phyloP scores from a whole-genome alignment of 2,113 vertebrate genomes.

The Isichthys henryi region DNA sequence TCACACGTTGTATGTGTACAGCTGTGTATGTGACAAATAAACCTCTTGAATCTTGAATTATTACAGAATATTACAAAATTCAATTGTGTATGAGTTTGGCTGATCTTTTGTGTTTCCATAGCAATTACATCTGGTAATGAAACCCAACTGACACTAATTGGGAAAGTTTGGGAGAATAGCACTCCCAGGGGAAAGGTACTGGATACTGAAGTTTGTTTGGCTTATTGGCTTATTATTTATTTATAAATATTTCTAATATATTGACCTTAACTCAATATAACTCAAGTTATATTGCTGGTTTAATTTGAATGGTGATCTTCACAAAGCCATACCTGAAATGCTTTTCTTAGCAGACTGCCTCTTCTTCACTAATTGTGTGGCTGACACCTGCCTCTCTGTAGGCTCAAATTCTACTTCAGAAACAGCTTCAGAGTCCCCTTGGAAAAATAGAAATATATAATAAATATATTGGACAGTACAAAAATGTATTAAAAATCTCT shows the following conservation, averaged over 20 bases:
- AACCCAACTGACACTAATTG: neutral
- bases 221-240: neutral
- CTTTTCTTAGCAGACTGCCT: conserved; percentile 53
- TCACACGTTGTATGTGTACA: too few relatives aligned
- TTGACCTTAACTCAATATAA: neutral
- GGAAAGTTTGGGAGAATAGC: neutral
- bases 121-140: neutral
- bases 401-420: conserved; percentile 67
- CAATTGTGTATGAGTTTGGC: neutral
- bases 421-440: conserved; percentile 73
- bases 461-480: neutral
- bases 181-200: neutral
- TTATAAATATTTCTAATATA: neutral
- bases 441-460: conserved; percentile 22
- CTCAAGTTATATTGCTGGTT: neutral
- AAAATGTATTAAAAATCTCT: neutral
- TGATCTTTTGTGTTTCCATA: neutral
- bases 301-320: neutral
- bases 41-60: too few relatives aligned
- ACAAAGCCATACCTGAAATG: conserved; percentile 49
- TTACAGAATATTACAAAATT: too few relatives aligned
- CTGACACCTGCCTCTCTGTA: conserved; percentile 46
- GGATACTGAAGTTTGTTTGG: neutral
- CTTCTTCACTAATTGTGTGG: conserved; percentile 52
- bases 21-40: too few relatives aligned